Percentiles rank a stretch among this genome's conserved stretches.
phyloP scores from a whole-genome alignment of 2,113 vertebrate species.

The Xyrauchen texanus region DNA sequence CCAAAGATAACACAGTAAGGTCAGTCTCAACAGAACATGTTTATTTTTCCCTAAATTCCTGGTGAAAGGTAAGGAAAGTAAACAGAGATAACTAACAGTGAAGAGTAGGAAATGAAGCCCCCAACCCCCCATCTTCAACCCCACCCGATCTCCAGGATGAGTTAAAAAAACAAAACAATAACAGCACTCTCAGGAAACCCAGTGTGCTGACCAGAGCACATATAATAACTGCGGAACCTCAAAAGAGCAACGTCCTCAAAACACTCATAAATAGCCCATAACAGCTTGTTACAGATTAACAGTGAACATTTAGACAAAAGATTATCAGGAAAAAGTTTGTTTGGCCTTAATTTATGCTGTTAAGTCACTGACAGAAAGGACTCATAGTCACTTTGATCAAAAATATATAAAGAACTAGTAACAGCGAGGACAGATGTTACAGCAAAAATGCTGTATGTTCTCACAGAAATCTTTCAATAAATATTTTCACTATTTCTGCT shows the following conservation, averaged over 20 bases:
- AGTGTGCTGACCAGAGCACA: constrained; percentile 12
- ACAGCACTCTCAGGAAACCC: constrained; percentile 49
- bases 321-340: background rate
- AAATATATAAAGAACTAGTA: background rate
- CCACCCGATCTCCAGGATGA: constrained; percentile 55
- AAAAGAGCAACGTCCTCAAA: constrained; percentile 36
- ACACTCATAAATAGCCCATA: background rate
- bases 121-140: constrained; percentile 54
- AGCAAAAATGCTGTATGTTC: too few species aligned
- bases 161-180: constrained; percentile 67
- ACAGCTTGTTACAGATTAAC: background rate
- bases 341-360: background rate
- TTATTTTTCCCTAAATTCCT: background rate
- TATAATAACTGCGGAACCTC: constrained; percentile 34
- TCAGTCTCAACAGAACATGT: too few species aligned
- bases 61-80: constrained; percentile 59
- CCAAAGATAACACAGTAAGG: too few species aligned
- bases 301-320: background rate
- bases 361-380: background rate
- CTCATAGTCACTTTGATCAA: background rate
- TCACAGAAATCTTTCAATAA: background rate
- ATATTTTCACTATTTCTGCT: background rate
- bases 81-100: constrained; percentile 63
- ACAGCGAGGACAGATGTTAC: too few species aligned
- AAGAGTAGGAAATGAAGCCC: constrained; percentile 68